Base-by-base conservation (phyloP, 1,140 invertebrate species). In the Melitaea cinxia region DNA sequence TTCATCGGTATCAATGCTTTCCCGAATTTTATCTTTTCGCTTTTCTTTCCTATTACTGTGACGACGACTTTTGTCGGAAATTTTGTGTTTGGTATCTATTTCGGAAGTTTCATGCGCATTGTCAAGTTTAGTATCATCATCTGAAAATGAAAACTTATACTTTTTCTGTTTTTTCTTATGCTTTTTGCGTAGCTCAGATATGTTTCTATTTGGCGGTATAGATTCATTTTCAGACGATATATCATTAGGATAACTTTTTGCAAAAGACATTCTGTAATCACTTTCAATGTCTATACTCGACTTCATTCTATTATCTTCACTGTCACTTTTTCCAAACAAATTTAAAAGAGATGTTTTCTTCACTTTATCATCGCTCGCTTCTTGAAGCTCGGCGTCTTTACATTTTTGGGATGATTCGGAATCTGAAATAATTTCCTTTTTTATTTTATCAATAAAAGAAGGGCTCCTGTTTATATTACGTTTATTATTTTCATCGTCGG, bases 121-220 rank as follows among this genome's bases (percentile, higher is more conserved):
- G 47, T 88, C 84, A 23, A 61, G 68, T 70, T 90, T 89, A 10
- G 79, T 85, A 42, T 94, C 94, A 58, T 94, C 94, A 62, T 92
- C 93, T 0, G 92, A 93, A 15, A 93, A 86, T 1, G 93, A 93
- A 68, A 92, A 93, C 77, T 96, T 96, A 56, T 95, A 93, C 4
- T 94, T 94, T 77, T 95, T 96, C 78, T 96, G 95, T 75, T 96
- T 96, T 88, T 96, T 96, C 80, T 96, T 96, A 72, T 96, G 95
- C 75, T 96, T 96, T 75, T 95, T 96, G 3, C 94, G 90, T 24
- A 92, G 78, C 72, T 94, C 94, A 21, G 82, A 70, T 61, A 56
- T 53, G 77, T 77, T 83, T 70, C 76, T 83, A 66, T 81, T 86
- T 21, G 77, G 82, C 52, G 75, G 62, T 42, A 83, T 73, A 1